These are phyloP conservation scores for Corbicula japonica DNA, from an alignment of 2,888 invertebrate species.

Conservation along the genomic window DNA sequence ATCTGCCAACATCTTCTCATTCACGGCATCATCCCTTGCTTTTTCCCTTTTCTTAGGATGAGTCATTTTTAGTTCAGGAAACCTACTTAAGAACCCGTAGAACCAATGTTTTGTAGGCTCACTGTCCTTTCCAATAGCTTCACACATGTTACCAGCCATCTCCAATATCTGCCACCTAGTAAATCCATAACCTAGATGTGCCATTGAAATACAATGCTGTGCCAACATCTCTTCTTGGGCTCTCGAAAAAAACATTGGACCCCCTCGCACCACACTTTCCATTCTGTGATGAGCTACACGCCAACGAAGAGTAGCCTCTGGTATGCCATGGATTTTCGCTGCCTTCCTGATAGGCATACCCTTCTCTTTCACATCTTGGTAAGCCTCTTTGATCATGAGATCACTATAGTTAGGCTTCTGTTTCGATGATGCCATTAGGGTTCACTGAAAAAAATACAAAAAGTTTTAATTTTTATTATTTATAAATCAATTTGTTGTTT, in stretches of 20 bases:
- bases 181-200: constrained; percentile 18
- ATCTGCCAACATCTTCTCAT: constrained; percentile 4
- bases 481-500: no score
- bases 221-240: constrained; percentile 29
- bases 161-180: constrained; percentile 21
- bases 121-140: constrained; percentile 2
- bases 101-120: no score
- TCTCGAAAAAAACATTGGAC: constrained; percentile 23
- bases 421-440: no score
- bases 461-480: no score
- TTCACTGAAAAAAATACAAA: no score
- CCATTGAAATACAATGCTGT: constrained; percentile 31
- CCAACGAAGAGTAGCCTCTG: constrained; percentile 48
- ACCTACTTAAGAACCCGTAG: constrained; percentile 37
- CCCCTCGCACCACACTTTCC: constrained; percentile 20
- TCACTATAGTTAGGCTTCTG: constrained; percentile 3
- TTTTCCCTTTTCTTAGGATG: no score
- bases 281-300: constrained; percentile 11
- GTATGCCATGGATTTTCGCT: constrained; percentile 35
- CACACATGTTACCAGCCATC: constrained; percentile 18
- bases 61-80: no score
- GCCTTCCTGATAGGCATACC: constrained; percentile 23
- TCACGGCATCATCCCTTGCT: constrained; percentile 41
- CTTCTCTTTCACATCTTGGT: constrained; percentile 32
- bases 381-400: constrained; percentile 27